phyloP scores from a whole-genome alignment of 2,888 invertebrate genomes.

The Drosophila neonasuta region DNA sequence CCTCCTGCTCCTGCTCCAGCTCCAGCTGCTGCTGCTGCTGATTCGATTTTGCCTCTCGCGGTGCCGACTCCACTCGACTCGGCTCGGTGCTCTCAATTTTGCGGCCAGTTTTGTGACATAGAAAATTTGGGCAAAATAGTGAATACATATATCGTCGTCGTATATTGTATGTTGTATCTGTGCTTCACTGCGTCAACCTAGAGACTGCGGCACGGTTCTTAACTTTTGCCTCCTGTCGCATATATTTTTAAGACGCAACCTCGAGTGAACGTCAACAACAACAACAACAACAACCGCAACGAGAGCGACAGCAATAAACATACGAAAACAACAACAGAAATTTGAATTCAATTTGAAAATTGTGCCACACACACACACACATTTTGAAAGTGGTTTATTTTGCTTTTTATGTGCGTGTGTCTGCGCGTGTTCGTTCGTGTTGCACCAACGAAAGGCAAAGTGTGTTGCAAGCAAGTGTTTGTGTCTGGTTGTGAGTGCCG shows the following conservation, averaged over 20 bases:
- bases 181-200: not conserved
- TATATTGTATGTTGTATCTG: constrained; percentile 12
- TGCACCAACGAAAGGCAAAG: constrained; percentile 4
- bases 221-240: constrained; percentile 7
- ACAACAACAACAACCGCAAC: not conserved
- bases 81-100: constrained; percentile 41
- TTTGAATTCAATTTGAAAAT: constrained; percentile 10
- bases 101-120: constrained; percentile 50
- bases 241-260: not conserved
- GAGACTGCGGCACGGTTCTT: constrained; percentile 9
- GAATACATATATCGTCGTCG: constrained; percentile 24
- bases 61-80: constrained; percentile 26
- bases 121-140: constrained; percentile 42
- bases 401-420: constrained; percentile 20
- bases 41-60: constrained; percentile 54
- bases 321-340: constrained; percentile 8
- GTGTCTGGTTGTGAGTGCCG: constrained; percentile 2
- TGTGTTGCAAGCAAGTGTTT: constrained; percentile 9
- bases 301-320: constrained; percentile 8
- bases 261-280: constrained; percentile 1
- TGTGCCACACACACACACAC: constrained; percentile 32
- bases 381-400: constrained; percentile 32
- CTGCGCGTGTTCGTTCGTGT: constrained; percentile 38
- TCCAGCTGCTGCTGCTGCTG: constrained; percentile 18
- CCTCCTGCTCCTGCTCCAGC: too few relatives aligned